These are phyloP conservation scores for Hetaerina americana DNA, from an alignment of 1,140 invertebrate genomes.

Conservation along the genomic window DNA sequence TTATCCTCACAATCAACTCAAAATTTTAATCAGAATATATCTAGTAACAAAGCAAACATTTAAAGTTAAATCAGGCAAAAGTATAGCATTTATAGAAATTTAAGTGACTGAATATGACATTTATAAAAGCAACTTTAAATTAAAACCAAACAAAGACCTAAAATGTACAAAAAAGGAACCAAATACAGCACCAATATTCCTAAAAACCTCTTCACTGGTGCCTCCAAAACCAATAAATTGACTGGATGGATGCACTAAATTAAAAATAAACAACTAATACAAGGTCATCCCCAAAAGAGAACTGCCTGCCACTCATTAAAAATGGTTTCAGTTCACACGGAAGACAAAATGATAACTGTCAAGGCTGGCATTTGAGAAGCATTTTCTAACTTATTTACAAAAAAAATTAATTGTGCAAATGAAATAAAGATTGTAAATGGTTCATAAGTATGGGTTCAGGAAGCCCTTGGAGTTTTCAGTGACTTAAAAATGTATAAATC, in stretches of 20 bases:
- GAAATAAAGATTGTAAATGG: background rate
- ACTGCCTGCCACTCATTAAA: background rate
- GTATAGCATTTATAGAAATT: background rate
- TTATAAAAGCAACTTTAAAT: background rate
- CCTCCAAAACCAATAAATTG: background rate
- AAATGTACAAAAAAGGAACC: background rate
- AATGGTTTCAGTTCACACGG: background rate
- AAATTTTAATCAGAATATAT: background rate
- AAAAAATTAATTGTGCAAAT: background rate
- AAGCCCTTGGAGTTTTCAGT: background rate
- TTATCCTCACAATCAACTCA: background rate
- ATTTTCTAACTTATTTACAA: background rate
- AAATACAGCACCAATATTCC: background rate
- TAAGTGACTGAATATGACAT: background rate
- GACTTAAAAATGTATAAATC: background rate
- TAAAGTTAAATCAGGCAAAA: background rate
- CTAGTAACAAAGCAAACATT: background rate
- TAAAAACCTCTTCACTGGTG: background rate
- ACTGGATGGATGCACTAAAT: too few relatives aligned
- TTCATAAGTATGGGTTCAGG: background rate
- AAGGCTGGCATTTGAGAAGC: background rate
- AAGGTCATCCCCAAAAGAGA: background rate
- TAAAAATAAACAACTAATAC: background rate
- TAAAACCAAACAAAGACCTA: background rate
- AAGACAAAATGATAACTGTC: background rate